These are phyloP conservation scores for Dichetophora obliterata DNA, from an alignment of 2,888 invertebrate species.

Conservation along the genomic window DNA sequence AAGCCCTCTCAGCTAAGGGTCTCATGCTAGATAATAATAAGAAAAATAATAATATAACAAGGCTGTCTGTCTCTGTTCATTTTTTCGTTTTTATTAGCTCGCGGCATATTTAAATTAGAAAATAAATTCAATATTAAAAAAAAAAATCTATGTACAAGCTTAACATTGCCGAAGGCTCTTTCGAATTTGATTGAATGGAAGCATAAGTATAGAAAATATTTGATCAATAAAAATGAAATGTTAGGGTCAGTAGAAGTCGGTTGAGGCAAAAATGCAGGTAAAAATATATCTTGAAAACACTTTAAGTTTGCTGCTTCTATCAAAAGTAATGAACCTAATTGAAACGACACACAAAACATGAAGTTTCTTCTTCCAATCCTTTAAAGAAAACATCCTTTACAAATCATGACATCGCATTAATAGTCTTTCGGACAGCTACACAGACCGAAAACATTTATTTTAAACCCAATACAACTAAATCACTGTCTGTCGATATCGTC, in stretches of 20 bases:
- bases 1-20: too few relatives aligned
- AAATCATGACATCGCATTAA: slow-evolving; percentile 33
- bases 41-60: too few relatives aligned
- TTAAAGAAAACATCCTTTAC: neutral
- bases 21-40: too few relatives aligned
- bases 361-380: neutral
- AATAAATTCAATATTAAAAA: slow-evolving; percentile 37
- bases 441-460: slow-evolving; percentile 34
- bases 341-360: neutral
- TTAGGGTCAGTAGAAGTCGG: neutral
- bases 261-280: neutral
- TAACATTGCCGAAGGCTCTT: neutral
- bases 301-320: neutral
- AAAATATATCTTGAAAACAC: neutral
- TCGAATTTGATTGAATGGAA: neutral
- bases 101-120: slow-evolving; percentile 43
- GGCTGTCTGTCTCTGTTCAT: too few relatives aligned
- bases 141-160: neutral
- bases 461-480: slow-evolving; percentile 38
- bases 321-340: neutral
- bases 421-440: slow-evolving; percentile 20
- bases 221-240: too few relatives aligned
- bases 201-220: neutral
- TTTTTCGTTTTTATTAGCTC: slow-evolving; percentile 38
- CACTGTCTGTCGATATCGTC: slow-evolving; percentile 38